Evolutionary conservation across 2,113 vertebrate genomes (phyloP), one percentile per base, ranked within the genome.

Genomic region (Dolichotis patagonum): DNA sequence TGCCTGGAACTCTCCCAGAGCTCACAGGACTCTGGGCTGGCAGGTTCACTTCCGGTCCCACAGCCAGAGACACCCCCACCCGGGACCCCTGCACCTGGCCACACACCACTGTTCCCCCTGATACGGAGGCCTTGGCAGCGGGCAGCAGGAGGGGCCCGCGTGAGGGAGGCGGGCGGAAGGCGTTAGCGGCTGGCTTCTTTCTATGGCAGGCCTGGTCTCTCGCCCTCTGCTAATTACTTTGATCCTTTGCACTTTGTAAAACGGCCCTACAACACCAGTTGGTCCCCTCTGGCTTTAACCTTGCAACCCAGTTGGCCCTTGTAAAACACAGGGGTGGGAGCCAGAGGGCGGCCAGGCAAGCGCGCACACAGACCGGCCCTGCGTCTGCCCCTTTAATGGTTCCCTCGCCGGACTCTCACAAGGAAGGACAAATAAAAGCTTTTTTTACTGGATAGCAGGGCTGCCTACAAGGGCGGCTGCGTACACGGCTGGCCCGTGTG

Each of bases 211-310:
- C 97, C 91, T 88, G 96, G 98, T 97, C 98, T 98, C 97, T 98
- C 94, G 98, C 98, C 98, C 98, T 98, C 96, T 96, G 98, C 98
- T 99, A 99, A 99, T 98, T 98, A 99, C 98, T 99, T 98, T 98
- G 99, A 98, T 99, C 99, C 99, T 98, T 98, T 98, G 98, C 98
- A 99, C 98, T 98, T 98, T 99, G 99, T 99, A 99, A 99, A 99
- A 97, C 98, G 98, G 98, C 98, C 98, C 99, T 98, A 99, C 98
- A 98, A 98, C 98, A 99, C 97, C 98, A 98, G 98, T 98, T 97
- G 98, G 97, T 98, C 97, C 98, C 98, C 98, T 97, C 97, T 98
- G 98, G 98, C 98, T 98, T 98, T 99, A 99, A 99, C 99, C 99
- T 99, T 98, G 98, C 98, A 97, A 99, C 98, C 98, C 97, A 97